These are phyloP conservation scores for Colinus virginianus DNA, from an alignment of 2,113 vertebrate genomes.

Conservation along the genomic window DNA sequence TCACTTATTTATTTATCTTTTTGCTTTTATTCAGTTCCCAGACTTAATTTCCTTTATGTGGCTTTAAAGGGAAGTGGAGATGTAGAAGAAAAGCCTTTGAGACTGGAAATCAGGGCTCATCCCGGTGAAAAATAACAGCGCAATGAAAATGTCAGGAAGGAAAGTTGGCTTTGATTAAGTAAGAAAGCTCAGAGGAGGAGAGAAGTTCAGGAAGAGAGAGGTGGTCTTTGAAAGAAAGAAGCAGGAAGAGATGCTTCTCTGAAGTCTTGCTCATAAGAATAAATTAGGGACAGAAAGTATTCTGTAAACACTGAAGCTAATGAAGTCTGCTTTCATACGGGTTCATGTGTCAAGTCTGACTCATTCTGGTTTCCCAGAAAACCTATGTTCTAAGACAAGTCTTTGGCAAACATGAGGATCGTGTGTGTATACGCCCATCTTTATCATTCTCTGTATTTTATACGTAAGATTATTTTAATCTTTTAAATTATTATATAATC, in stretches of 20 bases:
- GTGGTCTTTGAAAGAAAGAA: not conserved
- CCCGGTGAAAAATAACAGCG: not conserved
- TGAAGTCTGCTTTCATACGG: accelerated
- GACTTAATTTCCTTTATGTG: not conserved
- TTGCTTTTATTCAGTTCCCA: not conserved
- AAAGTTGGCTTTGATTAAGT: not conserved
- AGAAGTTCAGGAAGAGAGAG: not conserved
- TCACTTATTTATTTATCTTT: not conserved
- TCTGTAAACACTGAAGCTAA: not conserved
- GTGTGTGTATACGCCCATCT: not conserved
- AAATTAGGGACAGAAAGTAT: not conserved
- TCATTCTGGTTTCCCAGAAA: not conserved
- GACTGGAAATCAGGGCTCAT: not conserved
- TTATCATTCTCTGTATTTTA: not conserved
- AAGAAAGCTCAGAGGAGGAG: not conserved
- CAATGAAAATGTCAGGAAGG: not conserved
- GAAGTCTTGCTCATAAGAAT: not conserved
- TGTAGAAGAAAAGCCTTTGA: not conserved
- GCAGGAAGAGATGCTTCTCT: not conserved
- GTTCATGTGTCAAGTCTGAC: not conserved
- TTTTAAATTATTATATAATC: not conserved
- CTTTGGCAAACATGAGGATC: not conserved
- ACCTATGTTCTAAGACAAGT: not conserved
- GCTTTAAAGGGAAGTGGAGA: not conserved
- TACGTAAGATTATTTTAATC: not conserved